Conservation (phyloP, 2,113 vertebrate genomes). For the Hiodon tergisus region DNA sequence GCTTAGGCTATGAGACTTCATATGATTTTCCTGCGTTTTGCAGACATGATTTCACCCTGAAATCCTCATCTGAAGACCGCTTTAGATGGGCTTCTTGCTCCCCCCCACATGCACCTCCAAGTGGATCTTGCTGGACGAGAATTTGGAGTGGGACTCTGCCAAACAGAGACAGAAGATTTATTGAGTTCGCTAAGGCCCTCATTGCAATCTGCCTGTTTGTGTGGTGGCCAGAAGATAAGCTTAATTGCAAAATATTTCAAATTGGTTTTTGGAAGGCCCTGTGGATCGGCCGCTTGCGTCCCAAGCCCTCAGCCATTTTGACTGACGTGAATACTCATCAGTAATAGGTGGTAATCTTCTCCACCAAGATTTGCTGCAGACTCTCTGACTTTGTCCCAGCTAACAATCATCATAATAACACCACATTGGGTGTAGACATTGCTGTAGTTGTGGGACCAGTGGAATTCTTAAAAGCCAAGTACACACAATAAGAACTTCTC, state of each 20-base stretch:
- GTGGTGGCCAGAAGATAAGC: neutral
- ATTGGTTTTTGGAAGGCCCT: neutral
- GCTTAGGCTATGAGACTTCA: too few relatives aligned
- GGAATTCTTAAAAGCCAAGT: too few relatives aligned
- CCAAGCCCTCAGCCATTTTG: neutral
- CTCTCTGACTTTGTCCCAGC: too few relatives aligned
- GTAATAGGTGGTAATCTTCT: neutral
- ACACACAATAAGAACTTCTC: too few relatives aligned
- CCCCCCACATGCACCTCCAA: neutral
- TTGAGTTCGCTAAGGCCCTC: neutral
- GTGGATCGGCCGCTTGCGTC: neutral
- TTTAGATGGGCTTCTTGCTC: neutral
- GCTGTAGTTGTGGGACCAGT: too few relatives aligned
- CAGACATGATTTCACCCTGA: neutral
- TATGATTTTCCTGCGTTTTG: neutral
- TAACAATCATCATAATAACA: too few relatives aligned
- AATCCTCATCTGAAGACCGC: neutral
- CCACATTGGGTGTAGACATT: too few relatives aligned
- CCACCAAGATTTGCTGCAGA: too few relatives aligned
- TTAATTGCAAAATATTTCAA: neutral
- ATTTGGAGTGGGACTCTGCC: too few relatives aligned
- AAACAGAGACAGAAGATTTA: conserved; percentile 6
- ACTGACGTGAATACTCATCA: neutral
- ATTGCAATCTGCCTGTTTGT: neutral
- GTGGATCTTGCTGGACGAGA: neutral